phyloP scores from a whole-genome alignment of 1,140 invertebrate species.

The Drosophila leontia region DNA sequence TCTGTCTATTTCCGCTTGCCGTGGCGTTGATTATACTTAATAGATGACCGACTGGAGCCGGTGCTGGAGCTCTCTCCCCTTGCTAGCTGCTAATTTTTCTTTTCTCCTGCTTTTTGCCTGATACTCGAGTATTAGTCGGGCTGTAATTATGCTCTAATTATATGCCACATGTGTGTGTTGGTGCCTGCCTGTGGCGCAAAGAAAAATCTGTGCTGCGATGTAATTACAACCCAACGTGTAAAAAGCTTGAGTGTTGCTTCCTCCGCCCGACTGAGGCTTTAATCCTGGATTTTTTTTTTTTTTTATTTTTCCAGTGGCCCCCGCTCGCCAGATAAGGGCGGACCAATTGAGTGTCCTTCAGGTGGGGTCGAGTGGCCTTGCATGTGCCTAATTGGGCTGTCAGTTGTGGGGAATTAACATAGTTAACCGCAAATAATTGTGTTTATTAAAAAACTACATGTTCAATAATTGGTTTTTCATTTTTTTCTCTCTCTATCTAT shows the following conservation, averaged over 20 bases:
- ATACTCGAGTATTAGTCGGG: conserved; percentile 75
- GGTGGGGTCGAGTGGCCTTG: conserved; percentile 28
- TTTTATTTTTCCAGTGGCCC: conserved; percentile 41
- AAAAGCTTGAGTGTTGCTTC: conserved; percentile 49
- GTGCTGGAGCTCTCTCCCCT: conserved; percentile 9
- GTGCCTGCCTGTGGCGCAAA: conserved; percentile 36
- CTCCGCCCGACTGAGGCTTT: conserved; percentile 31
- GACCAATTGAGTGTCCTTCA: conserved; percentile 38
- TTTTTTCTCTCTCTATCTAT: conserved; percentile 2
- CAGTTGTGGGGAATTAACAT: conserved; percentile 37
- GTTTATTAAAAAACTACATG: conserved; percentile 5
- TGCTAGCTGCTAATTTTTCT: conserved; percentile 71
- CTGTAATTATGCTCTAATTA: conserved; percentile 83
- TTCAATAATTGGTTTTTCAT: conserved; percentile 24
- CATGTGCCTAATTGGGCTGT: conserved; percentile 50
- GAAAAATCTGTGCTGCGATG: conserved; percentile 74
- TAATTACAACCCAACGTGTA: conserved; percentile 65
- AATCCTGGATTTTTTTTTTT: conserved; percentile 45
- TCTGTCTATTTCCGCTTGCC: conserved; percentile 82
- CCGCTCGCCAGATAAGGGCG: conserved; percentile 43
- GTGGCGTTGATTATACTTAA: conserved; percentile 83
- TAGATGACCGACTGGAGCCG: conserved; percentile 75
- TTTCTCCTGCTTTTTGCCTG: conserved; percentile 65
- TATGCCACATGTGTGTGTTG: conserved; percentile 52
- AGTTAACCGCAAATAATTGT: conserved; percentile 32